Conservation (phyloP, 2,113 vertebrate genomes). For the Ariopsis seemanni region DNA sequence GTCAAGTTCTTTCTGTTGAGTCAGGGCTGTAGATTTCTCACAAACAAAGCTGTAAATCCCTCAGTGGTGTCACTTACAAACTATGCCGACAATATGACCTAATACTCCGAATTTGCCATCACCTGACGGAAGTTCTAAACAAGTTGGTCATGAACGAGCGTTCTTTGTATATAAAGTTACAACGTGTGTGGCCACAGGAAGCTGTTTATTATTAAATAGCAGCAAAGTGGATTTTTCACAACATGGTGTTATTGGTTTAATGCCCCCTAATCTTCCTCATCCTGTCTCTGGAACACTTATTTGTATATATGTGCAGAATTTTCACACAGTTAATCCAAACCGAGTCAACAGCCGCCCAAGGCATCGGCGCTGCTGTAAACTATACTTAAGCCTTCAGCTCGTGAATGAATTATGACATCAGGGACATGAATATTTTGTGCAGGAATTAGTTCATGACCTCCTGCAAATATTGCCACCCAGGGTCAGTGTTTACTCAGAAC, state of each 20-base stretch:
- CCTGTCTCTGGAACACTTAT: slow-evolving; percentile 7
- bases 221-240: not conserved
- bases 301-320: not conserved
- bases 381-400: slow-evolving; percentile 37
- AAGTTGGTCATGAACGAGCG: not conserved
- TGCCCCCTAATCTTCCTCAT: slow-evolving; percentile 19
- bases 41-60: slow-evolving; percentile 55
- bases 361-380: slow-evolving; percentile 18
- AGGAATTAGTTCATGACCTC: not conserved
- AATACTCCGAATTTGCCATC: not conserved
- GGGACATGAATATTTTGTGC: not conserved
- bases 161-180: not conserved
- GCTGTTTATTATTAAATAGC: not conserved
- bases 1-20: not conserved
- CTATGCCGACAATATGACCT: slow-evolving; percentile 12
- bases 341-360: not conserved
- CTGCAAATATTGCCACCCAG: not conserved
- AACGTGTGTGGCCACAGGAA: slow-evolving; percentile 27
- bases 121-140: not conserved
- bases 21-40: slow-evolving; percentile 7
- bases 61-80: slow-evolving; percentile 22
- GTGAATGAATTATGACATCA: slow-evolving; percentile 1
- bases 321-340: not conserved
- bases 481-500: not conserved
- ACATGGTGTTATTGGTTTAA: not conserved